phyloP scores from a whole-genome alignment of 2,113 vertebrate species.

The Cariama cristata region DNA sequence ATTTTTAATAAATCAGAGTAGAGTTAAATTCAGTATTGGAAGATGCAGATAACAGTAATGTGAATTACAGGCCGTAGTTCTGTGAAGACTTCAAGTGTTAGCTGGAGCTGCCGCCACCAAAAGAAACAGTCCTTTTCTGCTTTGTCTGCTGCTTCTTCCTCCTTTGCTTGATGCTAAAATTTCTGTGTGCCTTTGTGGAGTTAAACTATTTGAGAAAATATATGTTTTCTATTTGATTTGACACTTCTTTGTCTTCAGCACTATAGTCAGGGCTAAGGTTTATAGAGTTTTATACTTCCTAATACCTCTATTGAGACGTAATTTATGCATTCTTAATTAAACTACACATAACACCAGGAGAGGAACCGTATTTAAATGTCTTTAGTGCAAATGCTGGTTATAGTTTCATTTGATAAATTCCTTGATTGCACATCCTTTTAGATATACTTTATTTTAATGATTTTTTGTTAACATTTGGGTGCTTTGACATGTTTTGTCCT shows the following conservation, averaged over 20 bases:
- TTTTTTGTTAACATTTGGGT: not conserved
- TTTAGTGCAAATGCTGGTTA: not conserved
- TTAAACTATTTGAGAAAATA: not conserved
- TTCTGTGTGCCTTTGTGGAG: not conserved
- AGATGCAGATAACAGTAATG: not conserved
- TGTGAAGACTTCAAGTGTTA: not conserved
- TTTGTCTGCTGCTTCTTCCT: not conserved
- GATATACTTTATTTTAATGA: not conserved
- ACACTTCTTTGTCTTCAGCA: not conserved
- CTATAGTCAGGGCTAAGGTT: not conserved
- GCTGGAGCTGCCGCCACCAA: not conserved
- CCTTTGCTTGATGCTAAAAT: not conserved
- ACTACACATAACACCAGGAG: not conserved
- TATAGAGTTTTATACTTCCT: not conserved
- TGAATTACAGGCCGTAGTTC: not conserved
- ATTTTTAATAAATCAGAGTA: not conserved
- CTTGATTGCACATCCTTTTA: not conserved
- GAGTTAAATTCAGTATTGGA: not conserved
- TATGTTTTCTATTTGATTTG: not conserved
- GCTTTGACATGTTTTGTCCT: not conserved
- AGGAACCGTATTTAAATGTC: not conserved
- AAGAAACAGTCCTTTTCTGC: not conserved
- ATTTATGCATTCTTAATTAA: not conserved
- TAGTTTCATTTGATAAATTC: not conserved
- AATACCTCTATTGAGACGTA: not conserved